These are phyloP conservation scores for Gadopsis bispinosus DNA, from an alignment of 2,797 vertebrate species.

Conservation along the genomic window DNA sequence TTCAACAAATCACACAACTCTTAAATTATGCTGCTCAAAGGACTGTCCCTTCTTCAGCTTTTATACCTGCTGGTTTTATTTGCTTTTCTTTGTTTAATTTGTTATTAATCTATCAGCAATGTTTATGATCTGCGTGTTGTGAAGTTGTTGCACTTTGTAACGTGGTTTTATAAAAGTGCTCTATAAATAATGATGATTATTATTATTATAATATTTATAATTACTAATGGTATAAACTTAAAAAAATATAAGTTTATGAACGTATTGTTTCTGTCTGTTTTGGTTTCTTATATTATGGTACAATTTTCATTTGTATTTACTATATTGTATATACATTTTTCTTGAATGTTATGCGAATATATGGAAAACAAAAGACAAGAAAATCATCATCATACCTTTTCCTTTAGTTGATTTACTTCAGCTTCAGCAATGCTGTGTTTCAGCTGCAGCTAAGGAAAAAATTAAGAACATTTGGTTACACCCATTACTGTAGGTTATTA, in stretches of 20 bases:
- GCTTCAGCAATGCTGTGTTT: constrained; percentile 87
- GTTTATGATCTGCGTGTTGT: too few species aligned
- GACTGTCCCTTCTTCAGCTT: too few species aligned
- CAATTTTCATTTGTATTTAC: background rate
- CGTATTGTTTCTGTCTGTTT: background rate
- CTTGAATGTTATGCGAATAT: background rate
- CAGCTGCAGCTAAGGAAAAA: constrained; percentile 87
- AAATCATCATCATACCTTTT: constrained; percentile 82
- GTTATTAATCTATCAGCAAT: too few species aligned
- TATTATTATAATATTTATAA: too few species aligned
- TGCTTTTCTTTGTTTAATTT: too few species aligned
- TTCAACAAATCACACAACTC: too few species aligned
- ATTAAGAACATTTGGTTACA: constrained; percentile 33
- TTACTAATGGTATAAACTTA: too few species aligned
- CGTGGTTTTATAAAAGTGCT: too few species aligned
- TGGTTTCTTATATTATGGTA: background rate
- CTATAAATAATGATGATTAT: too few species aligned
- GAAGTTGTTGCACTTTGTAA: too few species aligned
- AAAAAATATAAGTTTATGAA: background rate
- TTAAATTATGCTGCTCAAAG: too few species aligned
- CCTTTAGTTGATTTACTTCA: constrained; percentile 89
- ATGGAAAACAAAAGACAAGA: background rate
- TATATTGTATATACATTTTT: background rate
- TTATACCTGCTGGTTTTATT: too few species aligned
- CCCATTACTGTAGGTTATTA: background rate